Evolutionary conservation across 2,113 vertebrate genomes (phyloP).

Genomic region (Nothoprocta pentlandii): DNA sequence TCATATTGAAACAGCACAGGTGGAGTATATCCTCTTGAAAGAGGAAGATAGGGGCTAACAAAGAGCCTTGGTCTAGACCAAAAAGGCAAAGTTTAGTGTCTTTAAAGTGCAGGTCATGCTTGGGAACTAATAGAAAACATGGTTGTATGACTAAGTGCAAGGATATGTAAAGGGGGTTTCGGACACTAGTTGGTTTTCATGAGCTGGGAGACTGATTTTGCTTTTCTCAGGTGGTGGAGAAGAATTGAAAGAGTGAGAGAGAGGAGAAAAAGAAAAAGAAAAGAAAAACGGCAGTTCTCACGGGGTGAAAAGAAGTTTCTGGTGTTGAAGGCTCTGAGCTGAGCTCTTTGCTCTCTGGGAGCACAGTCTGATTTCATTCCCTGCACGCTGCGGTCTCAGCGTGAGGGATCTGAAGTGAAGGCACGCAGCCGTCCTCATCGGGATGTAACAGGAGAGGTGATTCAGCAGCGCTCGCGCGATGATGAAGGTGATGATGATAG

Average conservation of each 20-base stretch:
- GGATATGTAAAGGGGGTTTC: rapidly evolving
- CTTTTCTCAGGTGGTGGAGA: background rate
- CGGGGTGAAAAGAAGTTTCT: background rate
- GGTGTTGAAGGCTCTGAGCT: background rate
- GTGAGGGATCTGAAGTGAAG: rapidly evolving
- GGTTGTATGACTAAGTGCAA: rapidly evolving
- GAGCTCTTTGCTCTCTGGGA: background rate
- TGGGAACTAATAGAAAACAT: background rate
- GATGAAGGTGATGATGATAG: rapidly evolving
- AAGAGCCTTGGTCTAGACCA: background rate
- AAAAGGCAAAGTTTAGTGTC: background rate
- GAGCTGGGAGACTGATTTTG: background rate
- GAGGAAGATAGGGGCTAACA: background rate
- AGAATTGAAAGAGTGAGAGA: too few relatives aligned
- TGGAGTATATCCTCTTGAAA: background rate
- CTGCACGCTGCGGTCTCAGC: rapidly evolving
- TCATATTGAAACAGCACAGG: background rate
- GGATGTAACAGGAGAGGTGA: background rate
- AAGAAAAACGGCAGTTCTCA: too few relatives aligned
- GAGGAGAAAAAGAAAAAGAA: too few relatives aligned
- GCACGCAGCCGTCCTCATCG: rapidly evolving
- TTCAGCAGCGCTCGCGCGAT: background rate
- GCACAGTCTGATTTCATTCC: background rate
- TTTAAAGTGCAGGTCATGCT: rapidly evolving
- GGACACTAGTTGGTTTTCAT: rapidly evolving